These are phyloP conservation scores for Morelia viridis DNA, from an alignment of 2,797 vertebrate species.

Conservation along the genomic window DNA sequence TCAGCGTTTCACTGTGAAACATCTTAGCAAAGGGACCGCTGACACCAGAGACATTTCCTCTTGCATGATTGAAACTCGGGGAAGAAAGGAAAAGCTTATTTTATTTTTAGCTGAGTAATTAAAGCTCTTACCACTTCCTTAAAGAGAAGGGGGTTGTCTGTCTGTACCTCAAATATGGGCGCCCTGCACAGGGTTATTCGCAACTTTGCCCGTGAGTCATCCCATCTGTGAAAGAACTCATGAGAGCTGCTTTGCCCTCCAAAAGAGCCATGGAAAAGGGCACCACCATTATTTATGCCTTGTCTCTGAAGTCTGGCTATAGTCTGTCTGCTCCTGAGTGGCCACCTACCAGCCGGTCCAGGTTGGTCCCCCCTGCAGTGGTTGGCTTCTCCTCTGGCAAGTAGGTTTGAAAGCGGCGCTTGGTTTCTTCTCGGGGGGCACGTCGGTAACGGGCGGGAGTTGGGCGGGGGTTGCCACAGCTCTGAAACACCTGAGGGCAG, in stretches of 20 bases:
- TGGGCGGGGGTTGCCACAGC: constrained; percentile 81
- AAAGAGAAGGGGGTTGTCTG: not conserved
- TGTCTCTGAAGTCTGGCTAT: not conserved
- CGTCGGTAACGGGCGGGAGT: constrained; percentile 73
- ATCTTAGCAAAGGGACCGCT: too few species aligned
- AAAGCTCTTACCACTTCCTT: not conserved
- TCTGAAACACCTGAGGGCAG: constrained; percentile 81
- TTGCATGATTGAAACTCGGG: too few species aligned
- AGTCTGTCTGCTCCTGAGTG: not conserved
- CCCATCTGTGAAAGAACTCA: not conserved
- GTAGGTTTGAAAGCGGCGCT: constrained; percentile 77
- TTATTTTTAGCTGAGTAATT: not conserved
- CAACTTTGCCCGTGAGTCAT: not conserved
- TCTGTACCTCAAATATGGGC: not conserved
- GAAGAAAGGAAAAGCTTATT: too few species aligned
- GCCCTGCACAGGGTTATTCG: not conserved
- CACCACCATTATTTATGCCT: too few species aligned
- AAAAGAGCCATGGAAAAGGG: not conserved
- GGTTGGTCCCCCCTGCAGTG: constrained; percentile 83
- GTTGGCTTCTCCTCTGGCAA: constrained; percentile 82
- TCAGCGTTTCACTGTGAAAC: too few species aligned
- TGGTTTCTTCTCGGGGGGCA: constrained; percentile 75
- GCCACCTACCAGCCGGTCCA: constrained; percentile 83
- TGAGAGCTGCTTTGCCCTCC: not conserved
- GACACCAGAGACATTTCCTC: too few species aligned